Evolutionary conservation across 2,797 vertebrate species (phyloP).

Genomic region (Chelidonichthys spinosus): DNA sequence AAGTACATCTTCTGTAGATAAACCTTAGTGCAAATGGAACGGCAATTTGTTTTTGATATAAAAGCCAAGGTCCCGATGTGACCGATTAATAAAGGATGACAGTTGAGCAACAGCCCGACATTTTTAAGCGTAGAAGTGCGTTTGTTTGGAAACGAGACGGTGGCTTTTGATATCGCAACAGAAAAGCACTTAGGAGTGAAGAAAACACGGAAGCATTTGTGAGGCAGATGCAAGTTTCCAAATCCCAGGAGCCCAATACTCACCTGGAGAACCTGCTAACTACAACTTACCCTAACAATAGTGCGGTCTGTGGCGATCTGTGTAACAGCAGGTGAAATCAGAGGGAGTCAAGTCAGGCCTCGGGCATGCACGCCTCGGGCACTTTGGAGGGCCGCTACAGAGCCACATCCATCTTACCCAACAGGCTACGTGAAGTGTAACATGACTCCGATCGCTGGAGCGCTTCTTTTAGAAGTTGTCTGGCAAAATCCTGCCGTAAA

Average conservation of each 20-base stretch:
- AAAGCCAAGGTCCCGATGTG: slow-evolving; percentile 80
- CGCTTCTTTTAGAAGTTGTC: slow-evolving; percentile 3
- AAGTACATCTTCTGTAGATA: slow-evolving; percentile 83
- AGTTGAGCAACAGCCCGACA: background rate
- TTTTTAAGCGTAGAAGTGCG: background rate
- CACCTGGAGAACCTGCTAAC: slow-evolving; percentile 77
- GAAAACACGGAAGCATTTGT: slow-evolving; percentile 74
- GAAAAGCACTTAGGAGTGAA: slow-evolving; percentile 72
- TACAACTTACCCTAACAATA: slow-evolving; percentile 88
- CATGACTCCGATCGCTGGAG: background rate
- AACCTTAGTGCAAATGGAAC: slow-evolving; percentile 68
- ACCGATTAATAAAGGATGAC: slow-evolving; percentile 6
- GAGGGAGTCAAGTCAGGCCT: slow-evolving; percentile 76
- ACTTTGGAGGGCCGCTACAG: slow-evolving; percentile 47
- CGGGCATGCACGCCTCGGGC: slow-evolving; percentile 45
- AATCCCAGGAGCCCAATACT: slow-evolving; percentile 71
- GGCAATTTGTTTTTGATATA: slow-evolving; percentile 79
- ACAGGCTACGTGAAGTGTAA: slow-evolving; percentile 22
- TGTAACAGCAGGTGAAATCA: slow-evolving; percentile 81
- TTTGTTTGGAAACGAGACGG: slow-evolving; percentile 54
- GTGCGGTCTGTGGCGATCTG: slow-evolving; percentile 85
- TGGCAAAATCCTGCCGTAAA: slow-evolving; percentile 7
- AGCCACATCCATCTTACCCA: slow-evolving; percentile 35
- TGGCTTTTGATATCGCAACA: slow-evolving; percentile 84
- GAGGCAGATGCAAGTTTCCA: slow-evolving; percentile 72